Percentiles rank a stretch among this genome's conserved stretches.
Conservation (phyloP, 2,797 vertebrate species). For the Cirrhinus molitorella region DNA sequence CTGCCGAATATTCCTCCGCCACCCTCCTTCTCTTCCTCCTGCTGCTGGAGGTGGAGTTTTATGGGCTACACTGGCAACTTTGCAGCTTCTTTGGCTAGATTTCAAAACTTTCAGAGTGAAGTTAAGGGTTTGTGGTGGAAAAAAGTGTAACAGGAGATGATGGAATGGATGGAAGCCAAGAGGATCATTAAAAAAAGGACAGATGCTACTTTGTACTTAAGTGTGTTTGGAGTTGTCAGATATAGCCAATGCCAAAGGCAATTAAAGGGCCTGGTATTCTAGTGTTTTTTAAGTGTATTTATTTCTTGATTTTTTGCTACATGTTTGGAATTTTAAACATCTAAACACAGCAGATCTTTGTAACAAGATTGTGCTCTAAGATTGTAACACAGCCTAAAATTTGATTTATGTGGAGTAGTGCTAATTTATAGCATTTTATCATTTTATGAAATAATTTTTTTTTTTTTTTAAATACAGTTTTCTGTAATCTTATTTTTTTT, state of each 20-base stretch:
- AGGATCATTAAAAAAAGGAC: slow-evolving; percentile 39
- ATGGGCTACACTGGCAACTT: slow-evolving; percentile 66
- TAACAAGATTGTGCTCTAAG: not conserved
- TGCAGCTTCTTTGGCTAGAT: slow-evolving; percentile 65
- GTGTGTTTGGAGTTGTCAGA: slow-evolving; percentile 40
- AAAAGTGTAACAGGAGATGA: slow-evolving; percentile 35
- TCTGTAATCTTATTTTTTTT: not conserved
- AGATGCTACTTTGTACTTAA: slow-evolving; percentile 59
- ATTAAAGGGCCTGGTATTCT: slow-evolving; percentile 29
- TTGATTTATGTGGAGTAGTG: not conserved
- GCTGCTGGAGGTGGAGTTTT: too few relatives aligned
- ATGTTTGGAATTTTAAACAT: slow-evolving; percentile 3
- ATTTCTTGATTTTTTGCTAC: not conserved
- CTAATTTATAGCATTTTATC: not conserved
- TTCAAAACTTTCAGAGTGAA: slow-evolving; percentile 67
- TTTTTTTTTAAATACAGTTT: too few relatives aligned
- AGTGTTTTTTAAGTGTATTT: not conserved
- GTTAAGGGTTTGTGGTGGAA: slow-evolving; percentile 32
- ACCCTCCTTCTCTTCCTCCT: slow-evolving; percentile 36
- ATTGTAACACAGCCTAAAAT: not conserved
- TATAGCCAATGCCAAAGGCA: slow-evolving; percentile 43
- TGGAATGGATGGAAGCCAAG: slow-evolving; percentile 45
- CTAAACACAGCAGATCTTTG: not conserved
- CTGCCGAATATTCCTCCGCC: slow-evolving; percentile 73
- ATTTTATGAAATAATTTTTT: not conserved